Base-by-base conservation (phyloP, 1,140 invertebrate species). In the Danaus melanippus region DNA sequence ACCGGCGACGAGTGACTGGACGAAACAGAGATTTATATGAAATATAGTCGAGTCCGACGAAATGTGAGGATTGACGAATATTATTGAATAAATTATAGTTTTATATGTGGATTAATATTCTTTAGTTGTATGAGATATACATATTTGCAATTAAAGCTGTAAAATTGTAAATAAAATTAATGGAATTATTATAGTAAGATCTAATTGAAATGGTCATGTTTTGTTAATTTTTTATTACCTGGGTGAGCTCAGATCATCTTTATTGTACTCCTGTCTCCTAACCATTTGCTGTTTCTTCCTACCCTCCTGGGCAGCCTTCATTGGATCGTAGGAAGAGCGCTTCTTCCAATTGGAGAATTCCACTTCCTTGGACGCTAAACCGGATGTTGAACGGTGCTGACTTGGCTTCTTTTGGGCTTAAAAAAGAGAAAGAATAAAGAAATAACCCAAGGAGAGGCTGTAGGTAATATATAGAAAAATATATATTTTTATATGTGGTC, bases 271-370 rank as follows among this genome's bases (percentile, higher is more conserved):
- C 52, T 79, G 74, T 21, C 74, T 64, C 47, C 75, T 81, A 2
- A 77, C 71, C 53, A 73, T 66, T 59, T 80, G 77, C 62, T 89
- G 90, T 72, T 73, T 90, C 74, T 79, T 92, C 90, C 63, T 90
- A 85, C 85, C 93, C 70, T 94, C 93, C 9, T 93, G 92, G 1
- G 93, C 93, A 2, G 92, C 91, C 73, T 94, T 94, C 90, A 95
- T 92, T 0, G 94, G 94, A 84, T 96, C 94, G 76, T 96, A 96
- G 60, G 92, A 94, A 66, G 95, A 93, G 40, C 95, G 83, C 56
- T 94, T 89, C 69, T 95, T 95, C 94, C 94, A 96, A 71, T 95
- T 95, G 64, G 93, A 91, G 80, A 94, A 93, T 72, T 96, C 94
- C 4, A 92, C 88, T 72, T 94, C 93, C 54, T 87, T 88, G 2